Percentiles rank a stretch among this genome's conserved stretches.
phyloP scores from a whole-genome alignment of 2,888 invertebrate species.

The Dryobota labecula region DNA sequence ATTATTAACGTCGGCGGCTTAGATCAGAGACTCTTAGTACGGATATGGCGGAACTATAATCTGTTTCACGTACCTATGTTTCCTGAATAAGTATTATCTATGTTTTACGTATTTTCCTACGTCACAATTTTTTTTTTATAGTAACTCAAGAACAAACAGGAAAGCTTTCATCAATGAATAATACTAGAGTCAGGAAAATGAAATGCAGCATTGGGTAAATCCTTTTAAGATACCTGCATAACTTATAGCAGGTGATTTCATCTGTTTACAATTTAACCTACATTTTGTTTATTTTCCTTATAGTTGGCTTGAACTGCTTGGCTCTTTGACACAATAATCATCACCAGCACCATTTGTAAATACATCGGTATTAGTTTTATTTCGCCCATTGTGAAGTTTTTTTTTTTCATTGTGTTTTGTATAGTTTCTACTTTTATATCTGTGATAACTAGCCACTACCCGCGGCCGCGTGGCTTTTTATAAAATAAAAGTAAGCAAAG shows the following conservation, averaged over 20 bases:
- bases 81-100: not conserved
- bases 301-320: not conserved
- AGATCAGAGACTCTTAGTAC: too few relatives aligned
- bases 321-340: not conserved
- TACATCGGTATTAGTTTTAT: not conserved
- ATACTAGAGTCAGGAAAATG: conserved; percentile 2
- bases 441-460: too few relatives aligned
- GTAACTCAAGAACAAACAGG: conserved; percentile 29
- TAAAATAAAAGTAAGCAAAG: too few relatives aligned
- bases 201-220: conserved; percentile 31
- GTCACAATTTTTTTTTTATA: too few relatives aligned
- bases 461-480: too few relatives aligned
- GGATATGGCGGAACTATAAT: too few relatives aligned
- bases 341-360: not conserved
- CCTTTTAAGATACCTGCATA: conserved; percentile 11
- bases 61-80: not conserved
- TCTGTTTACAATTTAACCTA: not conserved
- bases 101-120: conserved; percentile 17
- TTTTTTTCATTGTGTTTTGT: too few relatives aligned
- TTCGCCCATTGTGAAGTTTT: not conserved
- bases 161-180: conserved; percentile 19
- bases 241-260: conserved; percentile 26
- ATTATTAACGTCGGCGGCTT: too few relatives aligned
- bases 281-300: conserved; percentile 21
- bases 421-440: too few relatives aligned